A percentile compares a stretch with the other conserved stretches of the same genome.
phyloP scores from a whole-genome alignment of 1,140 invertebrate genomes.

The Cydia fagiglandana region DNA sequence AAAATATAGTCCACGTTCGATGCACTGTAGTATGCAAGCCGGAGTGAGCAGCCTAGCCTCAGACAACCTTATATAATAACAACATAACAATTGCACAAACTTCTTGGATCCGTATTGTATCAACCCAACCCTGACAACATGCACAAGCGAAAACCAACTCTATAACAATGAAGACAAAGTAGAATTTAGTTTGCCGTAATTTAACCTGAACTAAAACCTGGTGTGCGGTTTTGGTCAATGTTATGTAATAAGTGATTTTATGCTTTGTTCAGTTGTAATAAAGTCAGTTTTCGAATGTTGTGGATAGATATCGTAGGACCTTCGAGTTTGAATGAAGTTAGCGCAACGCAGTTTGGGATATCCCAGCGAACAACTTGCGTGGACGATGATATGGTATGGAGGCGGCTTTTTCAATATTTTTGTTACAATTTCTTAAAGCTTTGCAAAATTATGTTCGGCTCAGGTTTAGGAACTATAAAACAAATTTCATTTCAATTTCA shows the following conservation, averaged over 20 bases:
- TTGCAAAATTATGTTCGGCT: no score
- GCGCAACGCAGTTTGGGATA: constrained; percentile 66
- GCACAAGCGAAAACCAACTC: constrained; percentile 36
- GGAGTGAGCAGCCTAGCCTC: constrained; percentile 57
- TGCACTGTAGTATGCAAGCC: constrained; percentile 62
- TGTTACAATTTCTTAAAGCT: no score
- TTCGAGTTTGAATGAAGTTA: constrained; percentile 65
- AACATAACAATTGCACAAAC: constrained; percentile 77
- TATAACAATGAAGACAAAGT: not conserved
- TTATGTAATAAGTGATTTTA: not conserved
- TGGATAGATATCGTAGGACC: constrained; percentile 37
- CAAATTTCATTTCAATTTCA: no score
- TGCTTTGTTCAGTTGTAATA: constrained; percentile 29
- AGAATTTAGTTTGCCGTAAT: constrained; percentile 23
- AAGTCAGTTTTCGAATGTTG: constrained; percentile 42
- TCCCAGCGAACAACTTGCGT: constrained; percentile 55
- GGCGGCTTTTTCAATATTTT: constrained; percentile 38
- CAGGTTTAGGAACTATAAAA: no score
- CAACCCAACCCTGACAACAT: constrained; percentile 37
- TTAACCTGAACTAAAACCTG: not conserved
- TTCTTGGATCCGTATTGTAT: constrained; percentile 60
- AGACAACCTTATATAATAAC: constrained; percentile 75
- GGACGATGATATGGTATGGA: constrained; percentile 48
- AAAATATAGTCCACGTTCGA: constrained; percentile 58
- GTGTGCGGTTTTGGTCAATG: not conserved